These are phyloP conservation scores for Aethina tumida DNA, from an alignment of 1,140 invertebrate species.

Conservation along the genomic window DNA sequence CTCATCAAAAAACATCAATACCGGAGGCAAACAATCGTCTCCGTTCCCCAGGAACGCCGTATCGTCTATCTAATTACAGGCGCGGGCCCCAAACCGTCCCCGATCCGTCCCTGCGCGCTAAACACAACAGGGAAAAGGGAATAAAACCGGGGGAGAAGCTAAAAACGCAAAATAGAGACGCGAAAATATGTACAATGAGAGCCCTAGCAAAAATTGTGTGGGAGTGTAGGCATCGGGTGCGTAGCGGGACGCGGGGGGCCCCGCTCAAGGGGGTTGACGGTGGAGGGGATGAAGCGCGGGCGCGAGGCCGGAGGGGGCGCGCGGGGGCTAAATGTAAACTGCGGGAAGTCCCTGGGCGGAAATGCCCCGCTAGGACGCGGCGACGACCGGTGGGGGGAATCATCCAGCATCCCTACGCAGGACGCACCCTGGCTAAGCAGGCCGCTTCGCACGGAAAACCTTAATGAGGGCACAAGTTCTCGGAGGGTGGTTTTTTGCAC, in stretches of 20 bases:
- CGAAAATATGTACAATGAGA: slow-evolving; percentile 36
- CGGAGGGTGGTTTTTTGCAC: slow-evolving; percentile 1
- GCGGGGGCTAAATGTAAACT: slow-evolving; percentile 34
- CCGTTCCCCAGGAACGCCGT: too few relatives aligned
- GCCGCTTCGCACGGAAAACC: slow-evolving; percentile 2
- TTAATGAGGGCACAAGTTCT: slow-evolving; percentile 1
- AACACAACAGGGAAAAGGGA: slow-evolving; percentile 11
- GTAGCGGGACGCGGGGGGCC: slow-evolving; percentile 8
- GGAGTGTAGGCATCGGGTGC: slow-evolving; percentile 14
- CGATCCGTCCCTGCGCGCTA: slow-evolving; percentile 2
- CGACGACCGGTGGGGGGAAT: slow-evolving; percentile 15
- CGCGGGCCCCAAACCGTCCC: too few relatives aligned
- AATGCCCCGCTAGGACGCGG: slow-evolving; percentile 19
- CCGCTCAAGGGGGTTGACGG: slow-evolving; percentile 6
- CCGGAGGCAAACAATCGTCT: too few relatives aligned
- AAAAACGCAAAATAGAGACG: slow-evolving; percentile 37
- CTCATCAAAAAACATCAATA: too few relatives aligned
- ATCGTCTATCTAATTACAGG: too few relatives aligned
- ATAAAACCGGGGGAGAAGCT: slow-evolving; percentile 31
- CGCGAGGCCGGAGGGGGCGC: slow-evolving; percentile 17
- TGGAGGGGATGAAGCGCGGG: slow-evolving; percentile 7
- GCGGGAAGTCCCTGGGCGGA: slow-evolving; percentile 34
- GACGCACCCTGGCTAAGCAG: slow-evolving; percentile 12
- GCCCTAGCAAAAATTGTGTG: slow-evolving; percentile 34
- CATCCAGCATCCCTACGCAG: slow-evolving; percentile 22